Evolutionary conservation across 2,113 vertebrate genomes (phyloP).

Genomic region (Vidua chalybeata): DNA sequence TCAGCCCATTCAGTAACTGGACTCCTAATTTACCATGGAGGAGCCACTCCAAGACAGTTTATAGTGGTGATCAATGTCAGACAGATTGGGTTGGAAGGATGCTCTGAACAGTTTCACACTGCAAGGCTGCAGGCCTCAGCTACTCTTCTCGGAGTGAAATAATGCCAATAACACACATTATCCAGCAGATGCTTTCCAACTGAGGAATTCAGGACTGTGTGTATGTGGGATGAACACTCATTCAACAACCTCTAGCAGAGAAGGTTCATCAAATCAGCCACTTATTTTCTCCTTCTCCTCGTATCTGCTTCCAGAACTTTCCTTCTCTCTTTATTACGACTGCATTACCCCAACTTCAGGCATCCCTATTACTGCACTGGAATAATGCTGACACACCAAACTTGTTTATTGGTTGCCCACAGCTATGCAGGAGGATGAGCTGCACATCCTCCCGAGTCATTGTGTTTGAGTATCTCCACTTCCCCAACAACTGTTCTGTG

Average conservation of each 20-base stretch:
- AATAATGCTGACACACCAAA: background rate
- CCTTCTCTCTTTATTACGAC: background rate
- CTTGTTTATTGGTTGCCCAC: background rate
- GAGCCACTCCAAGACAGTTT: background rate
- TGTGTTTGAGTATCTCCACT: background rate
- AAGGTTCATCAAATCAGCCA: background rate
- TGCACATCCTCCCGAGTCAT: rapidly evolving
- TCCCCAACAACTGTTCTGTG: background rate
- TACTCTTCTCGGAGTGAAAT: background rate
- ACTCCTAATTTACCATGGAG: background rate
- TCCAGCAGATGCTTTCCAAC: background rate
- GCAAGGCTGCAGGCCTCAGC: background rate
- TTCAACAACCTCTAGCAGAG: background rate
- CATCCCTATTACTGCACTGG: background rate
- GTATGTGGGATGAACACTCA: background rate
- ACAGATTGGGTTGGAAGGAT: background rate
- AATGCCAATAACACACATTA: background rate
- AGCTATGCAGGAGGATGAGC: background rate
- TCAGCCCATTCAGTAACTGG: background rate
- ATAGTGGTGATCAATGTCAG: background rate
- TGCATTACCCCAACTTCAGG: background rate
- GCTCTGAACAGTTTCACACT: background rate
- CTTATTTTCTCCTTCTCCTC: background rate
- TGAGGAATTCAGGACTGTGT: background rate
- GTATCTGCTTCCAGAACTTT: background rate